Evolutionary conservation across 2,888 invertebrate species (phyloP), one percentile per base, ranked within the genome.

Genomic region (Drosophila falleni): DNA sequence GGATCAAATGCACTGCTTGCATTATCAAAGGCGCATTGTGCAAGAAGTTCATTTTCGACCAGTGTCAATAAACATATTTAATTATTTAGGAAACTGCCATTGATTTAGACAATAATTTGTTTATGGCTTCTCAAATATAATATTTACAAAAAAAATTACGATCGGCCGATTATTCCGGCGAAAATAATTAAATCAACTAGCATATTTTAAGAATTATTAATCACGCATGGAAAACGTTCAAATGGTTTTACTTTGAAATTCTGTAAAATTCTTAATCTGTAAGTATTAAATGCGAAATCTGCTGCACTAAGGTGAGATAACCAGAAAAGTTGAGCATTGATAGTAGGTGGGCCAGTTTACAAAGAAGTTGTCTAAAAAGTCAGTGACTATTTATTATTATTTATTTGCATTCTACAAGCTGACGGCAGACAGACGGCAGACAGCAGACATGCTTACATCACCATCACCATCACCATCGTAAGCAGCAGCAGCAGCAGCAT

Each of bases 271-370:
- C 8, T n/a, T 37, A 46, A 16, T 46, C 46, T 35, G 33, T 44
- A 10, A 42, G 44, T 31, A 56, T 23, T 19, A 10, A 16, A 29
- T 37, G 46, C 26, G 15, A 56, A 46, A 35, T 56, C n/a, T 35
- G 16, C 37, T 69, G 68, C 74, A 81, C 39, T 33, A 41, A 49
- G 46, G 46, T 53, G 61, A 61, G 63, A 54, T 44, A 63, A 55
- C 44, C 55, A 19, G 71, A 68, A 39, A 67, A 61, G 60, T 70
- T 42, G 54, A 62, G 55, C 65, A 44, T 53, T 50, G 55, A 61
- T 56, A 47, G 84, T 87, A 62, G 87, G 84, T 85, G 84, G 87
- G 85, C 84, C 63, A 85, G 84, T 85, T 87, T 75, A 74, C 53
- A 68, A 42, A 68, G 23, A 35, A 46, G 73, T 51, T 61, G 31